phyloP scores from a whole-genome alignment of 2,888 invertebrate species.

The Belgica antarctica region DNA sequence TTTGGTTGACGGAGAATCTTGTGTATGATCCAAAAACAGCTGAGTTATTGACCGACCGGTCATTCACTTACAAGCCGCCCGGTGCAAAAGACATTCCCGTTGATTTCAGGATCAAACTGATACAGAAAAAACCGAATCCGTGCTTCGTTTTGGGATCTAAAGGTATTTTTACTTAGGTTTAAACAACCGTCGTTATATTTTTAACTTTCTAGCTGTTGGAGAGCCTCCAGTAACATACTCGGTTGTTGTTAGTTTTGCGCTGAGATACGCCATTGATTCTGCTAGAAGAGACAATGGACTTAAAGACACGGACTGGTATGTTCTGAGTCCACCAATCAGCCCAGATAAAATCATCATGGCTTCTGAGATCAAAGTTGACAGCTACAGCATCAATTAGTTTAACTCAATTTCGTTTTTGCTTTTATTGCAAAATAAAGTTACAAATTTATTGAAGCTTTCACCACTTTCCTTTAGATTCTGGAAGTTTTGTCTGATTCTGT shows the following conservation, averaged over 20 bases:
- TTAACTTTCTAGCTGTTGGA: too few species aligned
- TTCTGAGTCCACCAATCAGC: conserved; percentile 22
- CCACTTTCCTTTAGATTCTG: too few species aligned
- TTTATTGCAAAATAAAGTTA: not conserved
- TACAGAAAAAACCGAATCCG: conserved; percentile 58
- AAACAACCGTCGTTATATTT: too few species aligned
- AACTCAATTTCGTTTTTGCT: not conserved
- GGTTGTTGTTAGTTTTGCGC: conserved; percentile 54
- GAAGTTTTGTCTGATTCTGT: too few species aligned
- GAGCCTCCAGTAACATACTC: conserved; percentile 51
- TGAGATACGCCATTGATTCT: conserved; percentile 58
- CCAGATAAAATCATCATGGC: conserved; percentile 36
- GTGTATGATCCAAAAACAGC: conserved; percentile 59
- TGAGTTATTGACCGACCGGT: conserved; percentile 59
- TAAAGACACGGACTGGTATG: conserved; percentile 33
- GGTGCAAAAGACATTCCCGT: conserved; percentile 62
- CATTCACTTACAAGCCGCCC: conserved; percentile 64
- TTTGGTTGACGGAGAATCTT: conserved; percentile 61
- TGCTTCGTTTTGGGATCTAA: conserved; percentile 60
- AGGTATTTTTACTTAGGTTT: too few species aligned
- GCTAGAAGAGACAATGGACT: conserved; percentile 56
- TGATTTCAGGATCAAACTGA: conserved; percentile 59
- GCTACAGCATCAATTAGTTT: conserved; percentile 11
- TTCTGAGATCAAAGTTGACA: not conserved
- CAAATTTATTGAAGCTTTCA: not conserved